Conservation (phyloP, 2,888 invertebrate species). For the Cephus spinipes region DNA sequence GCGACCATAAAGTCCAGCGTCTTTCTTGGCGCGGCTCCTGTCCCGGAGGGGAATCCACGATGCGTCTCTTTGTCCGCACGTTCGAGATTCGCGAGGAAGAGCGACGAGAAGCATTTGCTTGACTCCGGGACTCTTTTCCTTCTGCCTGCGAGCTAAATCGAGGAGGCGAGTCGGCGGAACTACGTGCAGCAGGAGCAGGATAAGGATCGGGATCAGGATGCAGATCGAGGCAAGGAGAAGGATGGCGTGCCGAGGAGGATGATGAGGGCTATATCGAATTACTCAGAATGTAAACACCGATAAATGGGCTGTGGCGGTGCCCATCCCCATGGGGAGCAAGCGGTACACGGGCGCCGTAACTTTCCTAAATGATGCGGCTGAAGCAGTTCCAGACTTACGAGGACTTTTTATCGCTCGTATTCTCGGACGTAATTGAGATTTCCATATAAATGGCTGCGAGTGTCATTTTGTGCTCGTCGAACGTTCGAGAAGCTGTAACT, state of each 20-base stretch:
- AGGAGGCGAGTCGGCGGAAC: background rate
- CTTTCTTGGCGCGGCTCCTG: conserved; percentile 31
- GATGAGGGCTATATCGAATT: background rate
- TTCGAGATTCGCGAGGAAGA: background rate
- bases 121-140: background rate
- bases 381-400: background rate
- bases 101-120: conserved; percentile 13
- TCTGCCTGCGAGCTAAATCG: background rate
- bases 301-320: background rate
- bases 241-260: background rate
- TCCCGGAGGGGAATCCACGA: background rate
- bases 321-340: background rate
- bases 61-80: background rate
- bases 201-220: background rate
- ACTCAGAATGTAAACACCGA: background rate
- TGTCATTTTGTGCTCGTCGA: background rate
- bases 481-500: background rate
- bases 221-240: background rate
- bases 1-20: conserved; percentile 51
- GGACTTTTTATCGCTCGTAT: background rate
- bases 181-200: background rate
- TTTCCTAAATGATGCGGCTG: background rate
- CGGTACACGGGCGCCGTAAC: background rate
- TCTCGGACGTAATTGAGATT: background rate
- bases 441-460: background rate